Evolutionary conservation across 2,797 vertebrate species (phyloP).

Genomic region (Babyrousa celebensis): DNA sequence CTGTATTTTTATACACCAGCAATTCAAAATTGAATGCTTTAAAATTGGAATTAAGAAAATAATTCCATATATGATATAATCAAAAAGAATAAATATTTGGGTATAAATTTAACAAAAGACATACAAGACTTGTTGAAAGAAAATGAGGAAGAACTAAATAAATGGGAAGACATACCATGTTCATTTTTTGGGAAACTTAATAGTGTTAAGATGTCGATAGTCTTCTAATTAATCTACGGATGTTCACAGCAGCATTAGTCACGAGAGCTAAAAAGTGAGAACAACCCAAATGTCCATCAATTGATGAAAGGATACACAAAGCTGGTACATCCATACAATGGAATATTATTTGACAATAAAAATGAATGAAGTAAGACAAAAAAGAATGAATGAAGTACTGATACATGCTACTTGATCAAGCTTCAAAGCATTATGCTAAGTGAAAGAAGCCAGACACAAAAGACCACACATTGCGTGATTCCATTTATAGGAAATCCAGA

Average conservation of each 20-base stretch:
- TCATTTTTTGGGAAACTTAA: slow-evolving; percentile 38
- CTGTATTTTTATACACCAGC: background rate
- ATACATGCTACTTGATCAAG: background rate
- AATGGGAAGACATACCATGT: background rate
- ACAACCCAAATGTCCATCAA: background rate
- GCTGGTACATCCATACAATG: background rate
- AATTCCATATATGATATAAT: background rate
- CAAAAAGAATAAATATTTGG: background rate
- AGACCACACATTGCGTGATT: background rate
- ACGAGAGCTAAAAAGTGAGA: background rate
- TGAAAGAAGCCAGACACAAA: background rate
- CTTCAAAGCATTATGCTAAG: background rate
- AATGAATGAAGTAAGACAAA: background rate
- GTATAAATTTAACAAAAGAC: slow-evolving; percentile 60
- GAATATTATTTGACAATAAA: background rate
- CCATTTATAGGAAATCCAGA: background rate
- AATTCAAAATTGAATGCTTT: background rate
- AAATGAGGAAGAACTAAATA: slow-evolving; percentile 28
- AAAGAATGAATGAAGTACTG: background rate
- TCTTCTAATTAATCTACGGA: background rate
- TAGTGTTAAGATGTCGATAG: background rate
- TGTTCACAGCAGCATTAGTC: background rate
- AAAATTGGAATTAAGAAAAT: slow-evolving; percentile 41
- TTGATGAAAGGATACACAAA: background rate
- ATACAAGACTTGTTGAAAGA: slow-evolving; percentile 1